Evolutionary conservation across 35 echinoderm and acorn worm species (phyloP).

Genomic region (Apostichopus japonicus): DNA sequence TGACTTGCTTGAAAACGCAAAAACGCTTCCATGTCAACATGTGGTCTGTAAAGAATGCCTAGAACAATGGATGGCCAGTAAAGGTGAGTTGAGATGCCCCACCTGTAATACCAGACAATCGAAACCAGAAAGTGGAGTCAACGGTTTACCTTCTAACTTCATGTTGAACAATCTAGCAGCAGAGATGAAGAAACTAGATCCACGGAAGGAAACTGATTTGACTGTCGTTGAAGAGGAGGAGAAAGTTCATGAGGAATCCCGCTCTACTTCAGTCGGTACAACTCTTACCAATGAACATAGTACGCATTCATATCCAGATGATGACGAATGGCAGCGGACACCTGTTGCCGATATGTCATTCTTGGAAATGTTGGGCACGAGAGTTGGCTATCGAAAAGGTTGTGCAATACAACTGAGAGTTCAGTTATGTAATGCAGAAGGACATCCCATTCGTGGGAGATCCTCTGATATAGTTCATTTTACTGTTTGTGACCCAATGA

Average conservation of each 20-base stretch:
- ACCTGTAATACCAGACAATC: constrained; percentile 28
- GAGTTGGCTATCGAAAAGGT: background rate
- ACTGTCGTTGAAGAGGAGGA: background rate
- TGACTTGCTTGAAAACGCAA: background rate
- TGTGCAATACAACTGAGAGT: background rate
- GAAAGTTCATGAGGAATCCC: background rate
- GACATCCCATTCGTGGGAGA: background rate
- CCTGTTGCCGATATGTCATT: constrained; percentile 22
- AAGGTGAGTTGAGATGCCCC: constrained; percentile 26
- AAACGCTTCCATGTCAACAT: constrained; percentile 40
- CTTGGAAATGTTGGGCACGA: background rate
- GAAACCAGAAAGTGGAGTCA: background rate
- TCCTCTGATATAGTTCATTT: background rate
- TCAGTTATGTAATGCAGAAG: constrained; percentile 5
- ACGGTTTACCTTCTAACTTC: constrained; percentile 7
- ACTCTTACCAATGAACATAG: background rate
- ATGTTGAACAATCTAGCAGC: constrained; percentile 23
- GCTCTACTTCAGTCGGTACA: background rate
- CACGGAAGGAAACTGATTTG: background rate
- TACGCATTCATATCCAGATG: background rate
- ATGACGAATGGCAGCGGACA: background rate
- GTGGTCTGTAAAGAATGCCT: constrained; percentile 19
- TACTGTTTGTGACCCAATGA: background rate
- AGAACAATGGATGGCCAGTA: background rate
- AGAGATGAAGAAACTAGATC: constrained; percentile 36